These are phyloP conservation scores for Neolamprologus multifasciatus DNA, from an alignment of 2,797 vertebrate genomes.

Conservation along the genomic window DNA sequence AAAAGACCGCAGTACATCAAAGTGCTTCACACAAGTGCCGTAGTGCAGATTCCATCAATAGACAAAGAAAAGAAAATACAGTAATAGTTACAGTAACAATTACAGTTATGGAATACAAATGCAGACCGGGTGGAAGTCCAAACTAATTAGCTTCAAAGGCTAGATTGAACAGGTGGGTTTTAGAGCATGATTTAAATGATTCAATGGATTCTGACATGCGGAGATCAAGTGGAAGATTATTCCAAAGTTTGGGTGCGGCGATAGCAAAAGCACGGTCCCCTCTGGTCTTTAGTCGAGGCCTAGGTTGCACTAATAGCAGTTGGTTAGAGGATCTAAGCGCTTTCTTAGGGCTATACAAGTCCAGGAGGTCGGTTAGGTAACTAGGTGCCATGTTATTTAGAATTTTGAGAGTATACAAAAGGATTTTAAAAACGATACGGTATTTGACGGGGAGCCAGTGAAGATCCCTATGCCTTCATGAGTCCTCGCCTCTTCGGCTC, in stretches of 20 bases:
- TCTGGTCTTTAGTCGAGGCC: neutral
- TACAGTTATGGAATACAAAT: neutral
- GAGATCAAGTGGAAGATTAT: neutral
- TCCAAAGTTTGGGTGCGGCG: accelerated
- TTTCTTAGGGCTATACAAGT: neutral
- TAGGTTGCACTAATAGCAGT: neutral
- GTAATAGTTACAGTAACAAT: neutral
- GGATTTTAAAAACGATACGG: neutral
- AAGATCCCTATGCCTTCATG: neutral
- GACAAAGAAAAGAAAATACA: neutral
- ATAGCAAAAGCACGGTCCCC: neutral
- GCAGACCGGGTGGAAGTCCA: accelerated
- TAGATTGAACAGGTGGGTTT: neutral
- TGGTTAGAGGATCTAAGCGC: neutral
- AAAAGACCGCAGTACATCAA: neutral
- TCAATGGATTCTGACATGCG: neutral
- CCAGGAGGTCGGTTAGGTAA: neutral
- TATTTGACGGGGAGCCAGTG: neutral
- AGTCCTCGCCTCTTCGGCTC: neutral
- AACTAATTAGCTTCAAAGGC: neutral
- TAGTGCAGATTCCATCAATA: accelerated
- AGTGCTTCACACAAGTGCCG: accelerated
- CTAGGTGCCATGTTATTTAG: neutral
- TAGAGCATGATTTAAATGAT: neutral
- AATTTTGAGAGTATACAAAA: neutral